Evolutionary conservation across 2,113 vertebrate genomes (phyloP), one percentile per base, ranked within the genome.

Genomic region (Corapipo altera): DNA sequence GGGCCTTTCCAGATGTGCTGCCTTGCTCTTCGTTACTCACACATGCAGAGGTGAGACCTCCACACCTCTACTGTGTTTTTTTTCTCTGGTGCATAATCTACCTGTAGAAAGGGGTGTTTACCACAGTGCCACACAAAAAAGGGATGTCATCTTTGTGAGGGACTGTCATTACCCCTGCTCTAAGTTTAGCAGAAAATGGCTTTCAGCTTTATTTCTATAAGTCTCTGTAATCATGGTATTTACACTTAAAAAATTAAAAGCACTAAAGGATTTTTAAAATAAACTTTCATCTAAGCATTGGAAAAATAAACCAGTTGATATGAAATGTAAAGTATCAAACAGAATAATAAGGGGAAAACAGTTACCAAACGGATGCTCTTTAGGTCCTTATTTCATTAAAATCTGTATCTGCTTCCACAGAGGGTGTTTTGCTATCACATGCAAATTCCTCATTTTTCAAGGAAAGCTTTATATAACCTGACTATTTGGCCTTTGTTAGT

Each of bases 381-480:
- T 58, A 30, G 9, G 28, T 89, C 17, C n/a, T 28, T 27, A 91
- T 93, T 94, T 69, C 35, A 57, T 73, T 69, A 87, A 73, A 81
- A 51, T 41, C 27, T 91, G 11, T 44, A 28, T 49, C 51, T 81
- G 46, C 33, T 49, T 93, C 81, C 33, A 48, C 24, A 23, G 33
- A 54, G 9, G 27, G 35, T 48, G 24, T 44, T 95, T 95, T 88
- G 52, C 81, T 89, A 51, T 81, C 39, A 70, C 69, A 78, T 70
- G 70, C 55, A 96, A 82, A 89, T 92, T 82, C 77, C 77, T 96
- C 46, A 88, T 96, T 74, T 95, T 93, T 70, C 71, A 91, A 87
- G 48, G 71, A 89, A 95, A 91, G 70, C 39, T 79, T 65, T 70
- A 66, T 71, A 64, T 30, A 91, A 87, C 62, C 44, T 66, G 70